Evolutionary conservation across 2,113 vertebrate genomes (phyloP).

Genomic region (Dasyprocta punctata): DNA sequence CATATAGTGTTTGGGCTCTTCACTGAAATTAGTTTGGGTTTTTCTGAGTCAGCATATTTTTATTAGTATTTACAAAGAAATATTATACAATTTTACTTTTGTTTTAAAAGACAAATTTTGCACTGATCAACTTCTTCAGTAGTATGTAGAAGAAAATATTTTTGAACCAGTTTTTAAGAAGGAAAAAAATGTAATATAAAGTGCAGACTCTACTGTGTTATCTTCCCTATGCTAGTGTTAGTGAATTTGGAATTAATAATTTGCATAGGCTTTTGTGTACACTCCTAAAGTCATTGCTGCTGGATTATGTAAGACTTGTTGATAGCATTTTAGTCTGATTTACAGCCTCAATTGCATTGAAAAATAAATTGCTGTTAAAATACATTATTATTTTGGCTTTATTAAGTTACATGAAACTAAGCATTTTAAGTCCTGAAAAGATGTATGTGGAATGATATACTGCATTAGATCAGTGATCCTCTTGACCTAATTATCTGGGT

Average conservation of each 20-base stretch:
- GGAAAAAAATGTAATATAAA: neutral
- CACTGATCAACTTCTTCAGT: neutral
- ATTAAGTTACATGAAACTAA: neutral
- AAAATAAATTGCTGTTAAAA: neutral
- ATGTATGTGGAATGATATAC: neutral
- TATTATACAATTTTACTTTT: neutral
- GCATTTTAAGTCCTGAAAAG: neutral
- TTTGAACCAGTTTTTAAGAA: neutral
- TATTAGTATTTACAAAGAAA: neutral
- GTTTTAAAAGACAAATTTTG: neutral
- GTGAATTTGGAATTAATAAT: neutral
- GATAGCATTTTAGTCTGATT: neutral
- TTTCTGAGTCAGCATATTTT: slow-evolving; percentile 8
- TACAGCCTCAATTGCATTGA: neutral
- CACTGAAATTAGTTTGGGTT: neutral
- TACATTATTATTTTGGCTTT: neutral
- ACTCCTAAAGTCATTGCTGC: neutral
- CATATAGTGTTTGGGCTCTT: neutral
- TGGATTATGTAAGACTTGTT: neutral
- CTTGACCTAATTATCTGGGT: neutral
- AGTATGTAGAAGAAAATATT: neutral
- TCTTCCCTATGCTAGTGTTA: neutral
- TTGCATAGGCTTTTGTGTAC: neutral
- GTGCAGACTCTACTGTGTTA: neutral
- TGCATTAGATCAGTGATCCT: neutral